Evolutionary conservation across 2,113 vertebrate species (phyloP).

Genomic region (Anthoscopus minutus): DNA sequence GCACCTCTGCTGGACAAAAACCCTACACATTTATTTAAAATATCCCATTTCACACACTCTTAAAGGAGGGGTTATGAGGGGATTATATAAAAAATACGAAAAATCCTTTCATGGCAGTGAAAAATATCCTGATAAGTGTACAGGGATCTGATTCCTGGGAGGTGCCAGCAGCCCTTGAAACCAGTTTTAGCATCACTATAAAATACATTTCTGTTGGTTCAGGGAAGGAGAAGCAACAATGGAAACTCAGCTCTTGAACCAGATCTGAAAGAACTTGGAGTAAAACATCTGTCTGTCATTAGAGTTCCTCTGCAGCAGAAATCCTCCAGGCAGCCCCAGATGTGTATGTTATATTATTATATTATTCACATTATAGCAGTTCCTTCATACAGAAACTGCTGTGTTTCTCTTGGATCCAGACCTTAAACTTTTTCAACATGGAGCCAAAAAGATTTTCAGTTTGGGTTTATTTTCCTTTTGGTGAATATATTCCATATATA

Average conservation of each 20-base stretch:
- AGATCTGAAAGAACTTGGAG: neutral
- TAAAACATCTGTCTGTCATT: neutral
- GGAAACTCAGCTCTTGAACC: neutral
- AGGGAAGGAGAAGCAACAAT: neutral
- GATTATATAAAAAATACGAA: neutral
- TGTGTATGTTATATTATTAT: neutral
- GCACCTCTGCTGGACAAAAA: neutral
- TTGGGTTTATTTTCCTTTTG: constrained; percentile 19
- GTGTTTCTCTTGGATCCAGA: constrained; percentile 7
- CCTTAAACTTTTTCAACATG: neutral
- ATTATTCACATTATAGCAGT: neutral
- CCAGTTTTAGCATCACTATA: neutral
- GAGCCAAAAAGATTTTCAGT: neutral
- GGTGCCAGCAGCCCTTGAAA: neutral
- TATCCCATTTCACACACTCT: neutral
- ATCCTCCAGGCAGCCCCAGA: neutral
- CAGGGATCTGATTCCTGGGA: neutral
- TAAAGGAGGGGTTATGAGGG: neutral
- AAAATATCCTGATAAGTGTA: neutral
- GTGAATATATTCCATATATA: constrained; percentile 13
- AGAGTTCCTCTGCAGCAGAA: neutral
- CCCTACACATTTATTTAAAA: neutral
- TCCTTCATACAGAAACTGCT: neutral
- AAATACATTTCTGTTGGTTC: neutral
- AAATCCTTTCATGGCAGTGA: neutral